Percentiles rank a stretch among this genome's conserved stretches.
These are phyloP conservation scores for Vanessa tameamea DNA, from an alignment of 1,140 invertebrate genomes.

Conservation along the genomic window DNA sequence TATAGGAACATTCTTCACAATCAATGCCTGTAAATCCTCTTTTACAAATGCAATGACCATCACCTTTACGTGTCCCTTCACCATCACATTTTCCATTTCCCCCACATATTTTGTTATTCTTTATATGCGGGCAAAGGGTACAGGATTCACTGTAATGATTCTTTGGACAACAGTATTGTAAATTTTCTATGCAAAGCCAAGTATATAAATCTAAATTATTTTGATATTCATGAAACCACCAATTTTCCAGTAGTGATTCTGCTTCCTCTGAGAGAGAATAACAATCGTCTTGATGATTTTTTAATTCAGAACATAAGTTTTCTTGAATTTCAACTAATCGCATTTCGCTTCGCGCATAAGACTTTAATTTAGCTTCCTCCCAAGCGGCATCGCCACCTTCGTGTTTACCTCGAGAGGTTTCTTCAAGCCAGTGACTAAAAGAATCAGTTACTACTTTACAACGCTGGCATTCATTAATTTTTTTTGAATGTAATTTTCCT, in stretches of 20 bases:
- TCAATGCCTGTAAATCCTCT: constrained; percentile 88
- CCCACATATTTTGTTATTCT: constrained; percentile 86
- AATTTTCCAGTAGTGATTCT: constrained; percentile 92
- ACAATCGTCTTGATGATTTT: constrained; percentile 87
- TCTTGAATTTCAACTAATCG: constrained; percentile 97
- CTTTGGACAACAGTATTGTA: constrained; percentile 92
- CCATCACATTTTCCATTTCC: constrained; percentile 97
- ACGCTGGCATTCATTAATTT: constrained; percentile 54
- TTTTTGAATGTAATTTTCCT: neutral
- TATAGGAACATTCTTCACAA: constrained; percentile 90
- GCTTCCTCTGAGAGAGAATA: constrained; percentile 91
- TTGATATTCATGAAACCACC: constrained; percentile 92
- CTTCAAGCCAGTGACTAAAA: constrained; percentile 83
- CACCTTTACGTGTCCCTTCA: constrained; percentile 94
- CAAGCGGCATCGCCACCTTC: constrained; percentile 98
- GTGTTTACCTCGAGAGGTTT: constrained; percentile 94
- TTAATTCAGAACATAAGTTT: constrained; percentile 84
- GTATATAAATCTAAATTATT: constrained; percentile 84
- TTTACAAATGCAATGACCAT: constrained; percentile 94
- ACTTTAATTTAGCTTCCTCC: constrained; percentile 96
- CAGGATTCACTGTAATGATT: constrained; percentile 93
- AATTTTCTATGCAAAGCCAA: constrained; percentile 92
- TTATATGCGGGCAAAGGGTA: constrained; percentile 88
- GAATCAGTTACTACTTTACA: constrained; percentile 68
- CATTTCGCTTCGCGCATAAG: constrained; percentile 94